Evolutionary conservation across 2,113 vertebrate genomes (phyloP).

Genomic region (Polyodon spathula): DNA sequence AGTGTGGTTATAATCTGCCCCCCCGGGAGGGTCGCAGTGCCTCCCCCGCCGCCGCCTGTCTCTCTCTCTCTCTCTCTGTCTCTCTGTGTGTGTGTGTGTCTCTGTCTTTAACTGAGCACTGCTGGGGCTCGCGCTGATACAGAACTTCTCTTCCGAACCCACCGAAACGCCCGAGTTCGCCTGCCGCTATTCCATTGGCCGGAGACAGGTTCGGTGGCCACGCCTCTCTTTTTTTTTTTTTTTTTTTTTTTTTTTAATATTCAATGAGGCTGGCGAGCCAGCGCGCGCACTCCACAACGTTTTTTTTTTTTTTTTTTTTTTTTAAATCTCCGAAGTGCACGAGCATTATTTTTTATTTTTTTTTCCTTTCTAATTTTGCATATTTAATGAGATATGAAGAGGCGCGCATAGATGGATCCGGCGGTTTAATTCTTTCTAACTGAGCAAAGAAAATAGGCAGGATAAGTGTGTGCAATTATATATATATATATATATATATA

Average conservation of each 20-base stretch:
- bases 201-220: slow-evolving; percentile 20
- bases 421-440: too few relatives aligned
- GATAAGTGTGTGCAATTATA: too few relatives aligned
- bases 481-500: too few relatives aligned
- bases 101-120: slow-evolving; percentile 67
- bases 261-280: slow-evolving; percentile 31
- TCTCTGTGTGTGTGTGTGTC: too few relatives aligned
- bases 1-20: slow-evolving; percentile 64
- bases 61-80: too few relatives aligned
- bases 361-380: too few relatives aligned
- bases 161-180: slow-evolving; percentile 64
- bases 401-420: background rate
- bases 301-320: background rate
- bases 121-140: slow-evolving; percentile 65
- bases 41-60: slow-evolving; percentile 50
- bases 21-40: slow-evolving; percentile 55
- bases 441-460: too few relatives aligned
- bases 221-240: slow-evolving; percentile 29
- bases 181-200: slow-evolving; percentile 64
- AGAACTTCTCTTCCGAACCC: slow-evolving; percentile 80
- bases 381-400: too few relatives aligned
- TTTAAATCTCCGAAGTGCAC: background rate
- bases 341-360: background rate
- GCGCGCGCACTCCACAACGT: background rate
- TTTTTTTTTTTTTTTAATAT: slow-evolving; percentile 25